These are phyloP conservation scores for Zoanthus gigantus DNA, from an alignment of 92 coral and sea anemone genomes.

Conservation along the genomic window DNA sequence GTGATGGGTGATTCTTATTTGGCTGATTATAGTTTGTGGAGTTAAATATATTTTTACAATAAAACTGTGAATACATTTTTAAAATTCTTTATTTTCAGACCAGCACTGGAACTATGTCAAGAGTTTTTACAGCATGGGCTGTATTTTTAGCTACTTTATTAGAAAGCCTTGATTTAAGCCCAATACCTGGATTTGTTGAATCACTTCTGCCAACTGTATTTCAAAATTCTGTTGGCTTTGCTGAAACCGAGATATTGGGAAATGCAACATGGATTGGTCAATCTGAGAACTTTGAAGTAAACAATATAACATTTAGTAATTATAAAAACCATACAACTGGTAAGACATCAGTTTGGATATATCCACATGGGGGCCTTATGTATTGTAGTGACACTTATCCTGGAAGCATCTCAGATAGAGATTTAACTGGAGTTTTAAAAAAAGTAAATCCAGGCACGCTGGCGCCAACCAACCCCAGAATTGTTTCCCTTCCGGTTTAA, in stretches of 20 bases:
- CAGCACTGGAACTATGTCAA: conserved; percentile 32
- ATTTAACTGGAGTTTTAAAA: conserved; percentile 32
- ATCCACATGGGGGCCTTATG: not conserved
- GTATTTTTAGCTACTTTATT: conserved; percentile 38
- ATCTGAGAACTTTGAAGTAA: not conserved
- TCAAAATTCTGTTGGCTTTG: not conserved
- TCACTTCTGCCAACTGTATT: not conserved
- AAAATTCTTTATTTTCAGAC: not conserved
- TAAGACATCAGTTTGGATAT: not conserved
- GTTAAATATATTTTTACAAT: not conserved
- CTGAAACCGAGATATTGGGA: not conserved
- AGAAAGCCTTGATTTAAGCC: conserved; percentile 32
- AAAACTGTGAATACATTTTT: not conserved
- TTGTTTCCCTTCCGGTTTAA: too few species aligned
- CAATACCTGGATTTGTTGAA: conserved; percentile 37
- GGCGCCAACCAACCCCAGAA: too few species aligned
- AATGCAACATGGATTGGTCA: not conserved
- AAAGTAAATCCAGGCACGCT: too few species aligned
- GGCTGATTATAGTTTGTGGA: not conserved
- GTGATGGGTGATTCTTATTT: not conserved
- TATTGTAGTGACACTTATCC: not conserved
- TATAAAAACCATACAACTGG: conserved; percentile 18
- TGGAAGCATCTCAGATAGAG: not conserved
- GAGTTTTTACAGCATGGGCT: conserved; percentile 37
- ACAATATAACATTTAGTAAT: not conserved